phyloP scores from a whole-genome alignment of 2,113 vertebrate genomes.

The Canis aureus region DNA sequence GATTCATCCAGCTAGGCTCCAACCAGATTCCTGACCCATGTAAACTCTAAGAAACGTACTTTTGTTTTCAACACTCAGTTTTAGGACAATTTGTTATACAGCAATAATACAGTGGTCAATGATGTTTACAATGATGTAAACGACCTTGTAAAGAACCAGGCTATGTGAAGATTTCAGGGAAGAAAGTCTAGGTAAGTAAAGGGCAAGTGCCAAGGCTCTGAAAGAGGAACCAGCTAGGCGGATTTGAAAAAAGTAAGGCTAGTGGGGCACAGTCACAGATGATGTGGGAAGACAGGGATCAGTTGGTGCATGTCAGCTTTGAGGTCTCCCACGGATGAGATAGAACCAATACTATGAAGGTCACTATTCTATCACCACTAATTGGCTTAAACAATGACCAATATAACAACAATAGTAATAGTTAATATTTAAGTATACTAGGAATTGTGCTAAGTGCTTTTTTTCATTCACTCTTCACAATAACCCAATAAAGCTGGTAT shows the following conservation, averaged over 20 bases:
- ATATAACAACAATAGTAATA: not conserved
- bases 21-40: not conserved
- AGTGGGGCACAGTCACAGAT: not conserved
- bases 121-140: not conserved
- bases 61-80: not conserved
- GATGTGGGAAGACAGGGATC: not conserved
- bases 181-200: not conserved
- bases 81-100: not conserved
- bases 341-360: not conserved
- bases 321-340: not conserved
- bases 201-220: not conserved
- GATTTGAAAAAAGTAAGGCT: not conserved
- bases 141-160: not conserved
- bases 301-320: not conserved
- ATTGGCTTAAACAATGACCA: not conserved
- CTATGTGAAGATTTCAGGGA: not conserved
- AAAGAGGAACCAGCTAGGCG: not conserved
- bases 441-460: not conserved
- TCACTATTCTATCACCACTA: not conserved
- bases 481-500: not conserved
- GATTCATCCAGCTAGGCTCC: not conserved
- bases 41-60: not conserved
- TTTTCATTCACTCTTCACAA: slow-evolving; percentile 25
- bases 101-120: not conserved
- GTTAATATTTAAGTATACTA: not conserved